phyloP scores from a whole-genome alignment of 2,797 vertebrate genomes.

The Rousettus madagascariensis region DNA sequence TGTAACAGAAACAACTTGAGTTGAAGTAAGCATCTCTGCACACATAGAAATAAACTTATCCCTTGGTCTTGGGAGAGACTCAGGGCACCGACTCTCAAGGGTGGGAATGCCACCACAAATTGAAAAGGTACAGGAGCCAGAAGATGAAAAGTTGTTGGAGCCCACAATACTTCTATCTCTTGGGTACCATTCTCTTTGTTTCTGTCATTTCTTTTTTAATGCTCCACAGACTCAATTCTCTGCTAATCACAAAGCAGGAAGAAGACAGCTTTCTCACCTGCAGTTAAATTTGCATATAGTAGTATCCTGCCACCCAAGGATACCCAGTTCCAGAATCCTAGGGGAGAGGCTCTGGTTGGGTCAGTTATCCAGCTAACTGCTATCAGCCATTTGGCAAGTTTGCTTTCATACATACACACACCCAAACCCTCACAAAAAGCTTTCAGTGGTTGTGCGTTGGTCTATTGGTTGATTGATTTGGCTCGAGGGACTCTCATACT shows the following conservation, averaged over 20 bases:
- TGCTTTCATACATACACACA: fast-evolving
- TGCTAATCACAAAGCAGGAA: background rate
- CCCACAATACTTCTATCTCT: background rate
- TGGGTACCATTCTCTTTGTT: background rate
- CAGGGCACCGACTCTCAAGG: background rate
- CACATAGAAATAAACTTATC: background rate
- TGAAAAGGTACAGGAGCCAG: background rate
- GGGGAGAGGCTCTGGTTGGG: background rate
- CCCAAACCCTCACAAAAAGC: background rate
- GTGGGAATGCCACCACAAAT: too few species aligned
- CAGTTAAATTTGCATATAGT: fast-evolving
- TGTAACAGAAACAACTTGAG: background rate
- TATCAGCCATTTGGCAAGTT: background rate
- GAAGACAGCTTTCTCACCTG: background rate
- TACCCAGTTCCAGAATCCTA: background rate
- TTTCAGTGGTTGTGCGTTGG: background rate
- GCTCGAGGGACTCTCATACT: background rate
- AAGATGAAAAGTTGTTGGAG: background rate
- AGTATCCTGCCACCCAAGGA: background rate
- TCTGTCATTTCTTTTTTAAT: background rate
- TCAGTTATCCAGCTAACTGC: background rate
- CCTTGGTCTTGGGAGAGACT: background rate
- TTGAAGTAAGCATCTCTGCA: background rate
- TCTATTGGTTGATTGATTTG: background rate
- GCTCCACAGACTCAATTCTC: background rate